Percentiles rank a stretch among this genome's conserved stretches.
These are phyloP conservation scores for Xerus inauris DNA, from an alignment of 2,113 vertebrate species.

Conservation along the genomic window DNA sequence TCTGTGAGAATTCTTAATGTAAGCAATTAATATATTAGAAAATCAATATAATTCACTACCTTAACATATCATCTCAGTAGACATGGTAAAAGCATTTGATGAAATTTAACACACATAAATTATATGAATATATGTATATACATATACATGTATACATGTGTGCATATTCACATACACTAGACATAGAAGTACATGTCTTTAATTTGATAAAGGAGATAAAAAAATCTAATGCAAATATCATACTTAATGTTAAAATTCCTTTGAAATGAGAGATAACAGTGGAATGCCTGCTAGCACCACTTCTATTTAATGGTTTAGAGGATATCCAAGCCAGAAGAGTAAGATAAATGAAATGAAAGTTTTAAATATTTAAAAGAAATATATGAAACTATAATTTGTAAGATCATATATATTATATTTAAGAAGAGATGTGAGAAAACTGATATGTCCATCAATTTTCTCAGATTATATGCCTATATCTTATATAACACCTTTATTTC, in stretches of 20 bases:
- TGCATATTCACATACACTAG: no score
- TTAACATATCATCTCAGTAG: background rate
- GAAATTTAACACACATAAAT: background rate
- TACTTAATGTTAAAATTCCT: background rate
- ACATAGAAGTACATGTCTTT: background rate
- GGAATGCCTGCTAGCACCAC: background rate
- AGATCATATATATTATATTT: background rate
- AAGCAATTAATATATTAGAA: background rate
- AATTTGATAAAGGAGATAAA: background rate
- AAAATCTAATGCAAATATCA: background rate
- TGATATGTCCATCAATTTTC: background rate
- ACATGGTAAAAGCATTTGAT: background rate
- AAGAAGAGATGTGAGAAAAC: background rate
- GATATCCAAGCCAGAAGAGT: background rate
- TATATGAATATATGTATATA: background rate
- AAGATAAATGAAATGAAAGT: background rate
- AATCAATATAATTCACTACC: background rate
- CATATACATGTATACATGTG: background rate
- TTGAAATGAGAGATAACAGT: background rate
- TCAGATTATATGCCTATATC: background rate
- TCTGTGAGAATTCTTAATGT: background rate
- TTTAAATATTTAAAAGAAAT: background rate
- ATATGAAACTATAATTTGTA: background rate
- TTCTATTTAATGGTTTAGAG: background rate
- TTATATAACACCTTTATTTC: background rate